Percentiles rank a stretch among this genome's conserved stretches.
phyloP scores from a whole-genome alignment of 2,113 vertebrate species.

The Scomber japonicus region DNA sequence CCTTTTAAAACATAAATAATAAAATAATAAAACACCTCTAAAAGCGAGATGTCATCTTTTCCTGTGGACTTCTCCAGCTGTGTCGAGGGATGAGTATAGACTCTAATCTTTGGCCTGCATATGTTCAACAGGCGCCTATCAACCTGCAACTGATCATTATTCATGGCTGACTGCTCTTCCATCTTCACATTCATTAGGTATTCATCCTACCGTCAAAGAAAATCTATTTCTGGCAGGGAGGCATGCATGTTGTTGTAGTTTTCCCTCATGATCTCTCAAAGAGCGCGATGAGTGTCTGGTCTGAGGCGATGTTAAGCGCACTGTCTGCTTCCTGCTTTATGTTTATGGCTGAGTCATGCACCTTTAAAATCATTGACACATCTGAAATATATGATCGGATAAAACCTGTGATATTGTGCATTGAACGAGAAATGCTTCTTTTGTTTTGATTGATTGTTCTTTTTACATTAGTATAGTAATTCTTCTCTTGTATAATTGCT shows the following conservation, averaged over 20 bases:
- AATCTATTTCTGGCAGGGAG: constrained; percentile 73
- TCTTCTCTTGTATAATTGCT: constrained; percentile 2
- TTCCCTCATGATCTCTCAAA: constrained; percentile 51
- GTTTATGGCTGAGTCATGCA: constrained; percentile 66
- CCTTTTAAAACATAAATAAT: background rate
- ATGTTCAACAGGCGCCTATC: constrained; percentile 74
- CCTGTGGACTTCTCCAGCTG: background rate
- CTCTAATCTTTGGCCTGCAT: constrained; percentile 62
- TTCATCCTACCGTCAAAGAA: constrained; percentile 73
- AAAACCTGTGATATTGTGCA: background rate
- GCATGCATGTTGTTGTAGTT: constrained; percentile 74
- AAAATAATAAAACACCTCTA: background rate
- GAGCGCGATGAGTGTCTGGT: constrained; percentile 58
- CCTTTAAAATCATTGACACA: constrained; percentile 35
- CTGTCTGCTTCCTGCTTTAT: constrained; percentile 56
- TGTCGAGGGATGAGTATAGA: constrained; percentile 29
- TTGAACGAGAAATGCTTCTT: background rate
- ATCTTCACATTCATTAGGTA: constrained; percentile 78
- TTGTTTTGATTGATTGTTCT: constrained; percentile 24
- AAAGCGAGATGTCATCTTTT: constrained; percentile 18
- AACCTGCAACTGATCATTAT: constrained; percentile 71
- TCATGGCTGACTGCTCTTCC: constrained; percentile 64
- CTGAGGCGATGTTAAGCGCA: constrained; percentile 57
- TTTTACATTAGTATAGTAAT: background rate
- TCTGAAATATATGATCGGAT: background rate